These are phyloP conservation scores for Sycophila sp. DNA, from an alignment of 1,140 invertebrate species.

Conservation along the genomic window DNA sequence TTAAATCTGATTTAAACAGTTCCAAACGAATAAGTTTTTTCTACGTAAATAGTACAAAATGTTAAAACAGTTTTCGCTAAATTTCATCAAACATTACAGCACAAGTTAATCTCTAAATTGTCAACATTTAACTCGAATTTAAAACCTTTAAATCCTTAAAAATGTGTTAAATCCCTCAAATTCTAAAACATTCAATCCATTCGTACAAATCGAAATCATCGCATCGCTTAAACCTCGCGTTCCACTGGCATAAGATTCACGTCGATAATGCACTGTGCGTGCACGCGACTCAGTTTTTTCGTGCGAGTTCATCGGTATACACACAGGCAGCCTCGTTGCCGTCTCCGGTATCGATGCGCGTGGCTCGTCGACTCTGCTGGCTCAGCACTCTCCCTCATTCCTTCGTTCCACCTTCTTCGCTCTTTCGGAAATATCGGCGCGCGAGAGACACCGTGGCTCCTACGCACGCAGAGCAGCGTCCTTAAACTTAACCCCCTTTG, in stretches of 20 bases:
- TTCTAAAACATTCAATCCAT: no score
- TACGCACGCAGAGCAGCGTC: constrained; percentile 37
- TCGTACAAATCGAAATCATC: no score
- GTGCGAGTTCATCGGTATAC: background rate
- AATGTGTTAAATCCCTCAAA: constrained; percentile 14
- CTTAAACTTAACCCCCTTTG: constrained; percentile 51
- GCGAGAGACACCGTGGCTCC: background rate
- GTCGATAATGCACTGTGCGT: no score
- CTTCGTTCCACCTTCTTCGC: constrained; percentile 45
- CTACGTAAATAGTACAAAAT: no score
- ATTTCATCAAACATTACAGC: no score
- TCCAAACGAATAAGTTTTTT: no score
- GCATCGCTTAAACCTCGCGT: no score
- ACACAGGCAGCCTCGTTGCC: constrained; percentile 4
- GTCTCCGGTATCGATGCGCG: constrained; percentile 62
- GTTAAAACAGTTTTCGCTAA: no score
- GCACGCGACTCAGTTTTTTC: background rate
- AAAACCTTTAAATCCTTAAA: background rate
- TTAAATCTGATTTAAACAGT: no score
- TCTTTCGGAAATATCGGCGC: constrained; percentile 46
- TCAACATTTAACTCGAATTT: no score
- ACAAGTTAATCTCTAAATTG: no score
- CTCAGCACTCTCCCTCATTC: constrained; percentile 63
- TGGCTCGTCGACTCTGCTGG: constrained; percentile 59
- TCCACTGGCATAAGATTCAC: no score